Percentiles rank a stretch among this genome's conserved stretches.
phyloP scores from a whole-genome alignment of 2,888 invertebrate genomes.

The Pandemis heparana region DNA sequence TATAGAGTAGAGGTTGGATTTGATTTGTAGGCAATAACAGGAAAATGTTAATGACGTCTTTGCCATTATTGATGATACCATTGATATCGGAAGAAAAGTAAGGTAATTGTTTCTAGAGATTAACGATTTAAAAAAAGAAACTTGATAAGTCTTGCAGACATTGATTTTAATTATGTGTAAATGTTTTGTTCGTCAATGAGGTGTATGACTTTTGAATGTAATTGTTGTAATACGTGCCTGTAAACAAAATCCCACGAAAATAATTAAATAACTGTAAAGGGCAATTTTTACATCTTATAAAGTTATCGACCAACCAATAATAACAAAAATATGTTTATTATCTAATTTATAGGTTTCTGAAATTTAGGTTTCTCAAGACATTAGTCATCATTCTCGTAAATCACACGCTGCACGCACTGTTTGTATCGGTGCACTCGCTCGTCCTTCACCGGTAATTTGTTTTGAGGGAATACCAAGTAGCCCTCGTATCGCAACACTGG shows the following conservation, averaged over 20 bases:
- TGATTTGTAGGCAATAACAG: background rate
- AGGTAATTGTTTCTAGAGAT: too few relatives aligned
- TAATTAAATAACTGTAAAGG: too few relatives aligned
- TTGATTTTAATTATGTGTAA: too few relatives aligned
- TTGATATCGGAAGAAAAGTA: background rate
- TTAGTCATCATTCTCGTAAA: background rate
- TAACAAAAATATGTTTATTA: too few relatives aligned
- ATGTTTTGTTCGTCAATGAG: too few relatives aligned
- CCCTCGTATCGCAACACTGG: constrained; percentile 26
- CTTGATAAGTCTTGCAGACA: too few relatives aligned
- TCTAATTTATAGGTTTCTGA: background rate
- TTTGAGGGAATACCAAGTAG: constrained; percentile 30
- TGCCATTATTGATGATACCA: background rate
- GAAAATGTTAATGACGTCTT: background rate
- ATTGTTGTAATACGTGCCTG: too few relatives aligned
- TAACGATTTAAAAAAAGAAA: too few relatives aligned
- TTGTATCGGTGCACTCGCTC: background rate
- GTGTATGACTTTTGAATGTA: too few relatives aligned
- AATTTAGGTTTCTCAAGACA: background rate
- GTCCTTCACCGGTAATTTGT: constrained; percentile 16
- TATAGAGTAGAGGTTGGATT: background rate
- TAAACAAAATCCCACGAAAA: too few relatives aligned
- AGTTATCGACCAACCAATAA: too few relatives aligned
- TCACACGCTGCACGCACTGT: background rate
- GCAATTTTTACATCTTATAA: too few relatives aligned